Evolutionary conservation across 2,113 vertebrate species (phyloP).

Genomic region (Nansenia antarctica): DNA sequence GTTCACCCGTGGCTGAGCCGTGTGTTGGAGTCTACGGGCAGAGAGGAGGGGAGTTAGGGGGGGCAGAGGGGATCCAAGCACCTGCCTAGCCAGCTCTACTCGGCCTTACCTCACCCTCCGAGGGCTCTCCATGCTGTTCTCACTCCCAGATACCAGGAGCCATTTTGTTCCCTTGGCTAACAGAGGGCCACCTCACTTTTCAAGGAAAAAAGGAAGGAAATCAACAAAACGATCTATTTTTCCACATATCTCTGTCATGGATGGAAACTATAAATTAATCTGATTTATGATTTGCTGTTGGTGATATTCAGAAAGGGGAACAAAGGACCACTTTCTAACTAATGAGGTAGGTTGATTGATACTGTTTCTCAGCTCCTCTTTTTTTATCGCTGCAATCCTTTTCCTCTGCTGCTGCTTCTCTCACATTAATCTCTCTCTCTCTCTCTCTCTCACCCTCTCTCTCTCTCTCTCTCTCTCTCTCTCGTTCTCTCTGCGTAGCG

Average conservation of each 20-base stretch:
- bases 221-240: constrained; percentile 51
- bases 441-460: constrained; percentile 11
- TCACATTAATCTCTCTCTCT: constrained; percentile 59
- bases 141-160: constrained; percentile 81
- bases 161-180: constrained; percentile 82
- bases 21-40: constrained; percentile 79
- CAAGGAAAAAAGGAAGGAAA: constrained; percentile 40
- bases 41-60: constrained; percentile 75
- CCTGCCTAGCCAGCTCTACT: constrained; percentile 80
- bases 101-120: constrained; percentile 77
- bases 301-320: constrained; percentile 53
- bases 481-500: constrained; percentile 58
- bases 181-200: constrained; percentile 70
- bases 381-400: constrained; percentile 52
- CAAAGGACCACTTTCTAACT: constrained; percentile 67
- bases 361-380: constrained; percentile 42
- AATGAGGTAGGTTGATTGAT: constrained; percentile 80
- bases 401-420: constrained; percentile 40
- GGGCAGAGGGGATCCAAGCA: constrained; percentile 76
- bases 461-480: constrained; percentile 31
- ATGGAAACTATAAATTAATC: constrained; percentile 53
- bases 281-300: constrained; percentile 46
- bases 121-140: constrained; percentile 72
- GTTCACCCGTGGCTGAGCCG: constrained; percentile 67
- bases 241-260: constrained; percentile 38